A percentile compares a stretch with the other conserved stretches of the same genome.
phyloP scores from a whole-genome alignment of 1,140 invertebrate species.

The Brachionus plicatilis region DNA sequence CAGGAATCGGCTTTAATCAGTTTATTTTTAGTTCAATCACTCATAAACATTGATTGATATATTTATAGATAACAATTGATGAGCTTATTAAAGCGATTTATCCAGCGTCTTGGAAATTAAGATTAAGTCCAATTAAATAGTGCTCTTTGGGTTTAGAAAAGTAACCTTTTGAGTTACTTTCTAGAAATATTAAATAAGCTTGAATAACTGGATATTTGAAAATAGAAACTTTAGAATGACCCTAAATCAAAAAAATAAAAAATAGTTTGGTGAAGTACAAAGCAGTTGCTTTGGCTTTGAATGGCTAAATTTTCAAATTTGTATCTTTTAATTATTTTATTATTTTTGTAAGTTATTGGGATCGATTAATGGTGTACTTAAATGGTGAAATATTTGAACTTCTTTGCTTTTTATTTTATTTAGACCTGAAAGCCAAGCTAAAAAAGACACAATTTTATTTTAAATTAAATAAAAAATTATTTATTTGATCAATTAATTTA shows the following conservation, averaged over 20 bases:
- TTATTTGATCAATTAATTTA: no score
- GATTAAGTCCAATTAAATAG: neutral
- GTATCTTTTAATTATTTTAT: no score
- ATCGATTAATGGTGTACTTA: no score
- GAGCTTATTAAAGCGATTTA: neutral
- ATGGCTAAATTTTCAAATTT: no score
- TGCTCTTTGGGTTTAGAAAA: neutral
- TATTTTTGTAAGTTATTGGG: no score
- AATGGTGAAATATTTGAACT: no score
- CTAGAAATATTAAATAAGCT: neutral
- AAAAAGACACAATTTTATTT: no score
- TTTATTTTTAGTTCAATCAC: neutral
- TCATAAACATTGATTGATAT: neutral
- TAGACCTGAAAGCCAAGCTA: no score
- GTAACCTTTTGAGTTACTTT: neutral
- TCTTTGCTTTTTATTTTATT: no score
- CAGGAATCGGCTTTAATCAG: neutral
- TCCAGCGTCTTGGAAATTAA: neutral
- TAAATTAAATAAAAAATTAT: no score
- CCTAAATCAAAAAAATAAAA: neutral
- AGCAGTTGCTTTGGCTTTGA: no score
- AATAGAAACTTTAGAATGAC: neutral
- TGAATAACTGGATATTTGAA: neutral
- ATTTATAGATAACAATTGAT: neutral
- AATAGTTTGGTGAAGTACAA: no score